phyloP scores from a whole-genome alignment of 2,113 vertebrate species.

The Hippolais icterina region DNA sequence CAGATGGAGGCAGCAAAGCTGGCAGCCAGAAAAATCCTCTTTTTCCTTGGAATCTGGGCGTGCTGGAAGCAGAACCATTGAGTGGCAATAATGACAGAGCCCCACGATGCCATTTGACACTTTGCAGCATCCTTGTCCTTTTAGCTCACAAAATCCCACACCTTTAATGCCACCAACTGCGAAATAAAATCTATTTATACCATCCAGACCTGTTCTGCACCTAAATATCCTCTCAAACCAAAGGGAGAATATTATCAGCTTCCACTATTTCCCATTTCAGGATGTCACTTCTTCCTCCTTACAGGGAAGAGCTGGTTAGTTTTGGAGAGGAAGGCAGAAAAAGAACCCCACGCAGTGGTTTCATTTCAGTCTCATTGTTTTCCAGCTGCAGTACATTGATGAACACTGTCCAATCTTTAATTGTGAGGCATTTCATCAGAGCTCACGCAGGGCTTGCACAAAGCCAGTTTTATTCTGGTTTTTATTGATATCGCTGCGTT shows the following conservation, averaged over 20 bases:
- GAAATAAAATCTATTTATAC: not conserved
- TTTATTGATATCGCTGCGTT: not conserved
- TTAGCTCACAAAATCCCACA: not conserved
- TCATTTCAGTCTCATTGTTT: not conserved
- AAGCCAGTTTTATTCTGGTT: not conserved
- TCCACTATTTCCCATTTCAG: not conserved
- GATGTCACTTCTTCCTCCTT: not conserved
- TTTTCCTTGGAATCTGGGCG: not conserved
- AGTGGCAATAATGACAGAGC: not conserved
- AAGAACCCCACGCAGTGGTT: not conserved
- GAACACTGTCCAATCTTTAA: not conserved
- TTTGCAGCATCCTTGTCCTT: not conserved
- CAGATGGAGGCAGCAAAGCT: constrained; percentile 34
- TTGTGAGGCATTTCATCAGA: not conserved
- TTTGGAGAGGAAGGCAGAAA: not conserved
- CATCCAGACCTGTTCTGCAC: not conserved
- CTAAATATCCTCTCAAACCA: not conserved
- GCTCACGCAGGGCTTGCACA: not conserved
- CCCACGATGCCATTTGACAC: not conserved
- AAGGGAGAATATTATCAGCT: not conserved
- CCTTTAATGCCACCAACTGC: not conserved
- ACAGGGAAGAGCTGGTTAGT: not conserved
- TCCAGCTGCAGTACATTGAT: not conserved
- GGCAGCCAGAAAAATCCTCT: constrained; percentile 1
- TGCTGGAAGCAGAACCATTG: not conserved